Evolutionary conservation across 2,113 vertebrate species (phyloP).

Genomic region (Neolamprologus ventralis): DNA sequence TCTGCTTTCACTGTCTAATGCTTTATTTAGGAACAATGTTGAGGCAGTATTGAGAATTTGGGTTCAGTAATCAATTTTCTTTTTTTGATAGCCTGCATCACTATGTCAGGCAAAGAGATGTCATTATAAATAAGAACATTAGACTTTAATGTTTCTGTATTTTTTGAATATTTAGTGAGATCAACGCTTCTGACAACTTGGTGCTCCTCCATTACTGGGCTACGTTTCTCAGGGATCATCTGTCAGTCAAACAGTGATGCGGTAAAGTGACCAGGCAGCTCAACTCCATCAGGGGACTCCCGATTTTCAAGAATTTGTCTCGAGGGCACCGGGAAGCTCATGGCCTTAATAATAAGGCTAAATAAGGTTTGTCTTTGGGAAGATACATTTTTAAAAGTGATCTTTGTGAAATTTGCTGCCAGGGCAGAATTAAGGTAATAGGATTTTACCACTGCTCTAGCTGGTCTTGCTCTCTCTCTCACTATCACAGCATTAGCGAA

Average conservation of each 20-base stretch:
- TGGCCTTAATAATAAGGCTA: neutral
- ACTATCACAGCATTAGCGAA: neutral
- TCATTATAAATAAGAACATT: neutral
- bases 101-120: neutral
- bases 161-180: neutral
- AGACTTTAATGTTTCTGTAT: neutral
- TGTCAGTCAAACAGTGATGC: neutral
- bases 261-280: neutral
- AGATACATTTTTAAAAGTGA: neutral
- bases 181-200: neutral
- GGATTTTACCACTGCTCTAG: neutral
- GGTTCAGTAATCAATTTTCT: neutral
- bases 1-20: neutral
- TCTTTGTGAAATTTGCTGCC: neutral
- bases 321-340: neutral
- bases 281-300: neutral
- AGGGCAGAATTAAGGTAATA: slow-evolving; percentile 23
- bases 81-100: neutral
- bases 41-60: neutral
- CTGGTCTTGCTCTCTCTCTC: neutral
- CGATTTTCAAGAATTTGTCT: neutral
- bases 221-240: neutral
- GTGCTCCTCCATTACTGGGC: neutral
- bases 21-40: neutral
- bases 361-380: neutral